A percentile compares a stretch with the other conserved stretches of the same genome.
Evolutionary conservation across 2,797 vertebrate genomes (phyloP).

Genomic region (Echeneis naucrates): DNA sequence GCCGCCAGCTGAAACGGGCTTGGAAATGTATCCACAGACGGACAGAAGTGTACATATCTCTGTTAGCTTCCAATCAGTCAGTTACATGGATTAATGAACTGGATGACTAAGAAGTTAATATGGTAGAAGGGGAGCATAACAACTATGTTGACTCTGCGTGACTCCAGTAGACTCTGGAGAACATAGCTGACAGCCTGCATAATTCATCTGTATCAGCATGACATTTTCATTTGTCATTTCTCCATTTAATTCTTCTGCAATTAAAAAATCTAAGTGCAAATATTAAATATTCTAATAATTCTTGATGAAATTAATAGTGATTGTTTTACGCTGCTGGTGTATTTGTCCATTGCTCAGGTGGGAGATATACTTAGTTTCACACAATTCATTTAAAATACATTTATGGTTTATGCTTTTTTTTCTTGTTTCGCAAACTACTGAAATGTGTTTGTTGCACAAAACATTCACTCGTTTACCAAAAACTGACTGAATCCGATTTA

Average conservation of each 20-base stretch:
- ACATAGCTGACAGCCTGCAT: not conserved
- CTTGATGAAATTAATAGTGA: not conserved
- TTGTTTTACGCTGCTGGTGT: not conserved
- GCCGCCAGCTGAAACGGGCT: slow-evolving; percentile 38
- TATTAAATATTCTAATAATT: not conserved
- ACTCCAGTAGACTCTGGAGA: slow-evolving; percentile 22
- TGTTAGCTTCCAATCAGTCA: slow-evolving; percentile 66
- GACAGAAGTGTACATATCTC: slow-evolving; percentile 47
- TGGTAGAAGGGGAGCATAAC: slow-evolving; percentile 33
- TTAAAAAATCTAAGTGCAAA: not conserved
- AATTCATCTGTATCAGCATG: slow-evolving; percentile 15
- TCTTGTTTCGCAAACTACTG: too few species aligned
- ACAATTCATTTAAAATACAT: too few species aligned
- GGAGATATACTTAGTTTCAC: not conserved
- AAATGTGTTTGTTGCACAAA: too few species aligned
- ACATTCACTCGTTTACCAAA: not conserved
- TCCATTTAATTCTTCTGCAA: slow-evolving; percentile 10
- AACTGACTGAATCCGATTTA: not conserved
- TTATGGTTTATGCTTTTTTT: too few species aligned
- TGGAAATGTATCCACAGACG: slow-evolving; percentile 45
- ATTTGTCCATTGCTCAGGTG: not conserved
- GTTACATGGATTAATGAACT: slow-evolving; percentile 75
- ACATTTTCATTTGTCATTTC: slow-evolving; percentile 15
- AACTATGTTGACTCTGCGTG: slow-evolving; percentile 5
- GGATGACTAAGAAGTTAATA: slow-evolving; percentile 61